phyloP scores from a whole-genome alignment of 2,797 vertebrate species.

The Sebastes oblongus region DNA sequence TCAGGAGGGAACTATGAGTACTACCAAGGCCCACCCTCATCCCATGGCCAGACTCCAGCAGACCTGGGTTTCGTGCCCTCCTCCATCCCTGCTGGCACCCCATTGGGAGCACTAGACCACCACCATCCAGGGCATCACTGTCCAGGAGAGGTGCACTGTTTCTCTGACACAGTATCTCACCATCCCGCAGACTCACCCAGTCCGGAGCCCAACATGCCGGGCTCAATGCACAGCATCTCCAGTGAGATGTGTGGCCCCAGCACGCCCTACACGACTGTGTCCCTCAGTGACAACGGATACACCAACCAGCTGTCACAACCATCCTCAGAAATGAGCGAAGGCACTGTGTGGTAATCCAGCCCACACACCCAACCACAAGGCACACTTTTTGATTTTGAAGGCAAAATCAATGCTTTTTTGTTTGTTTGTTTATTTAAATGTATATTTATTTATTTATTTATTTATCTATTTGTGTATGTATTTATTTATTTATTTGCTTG shows the following conservation, averaged over 20 bases:
- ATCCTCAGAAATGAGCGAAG: conserved; percentile 94
- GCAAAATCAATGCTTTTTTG: conserved; percentile 52
- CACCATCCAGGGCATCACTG: conserved; percentile 88
- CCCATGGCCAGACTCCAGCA: conserved; percentile 94
- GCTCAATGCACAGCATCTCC: conserved; percentile 91
- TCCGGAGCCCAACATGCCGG: conserved; percentile 89
- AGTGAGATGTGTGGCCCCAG: conserved; percentile 93
- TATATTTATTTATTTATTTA: conserved; percentile 19
- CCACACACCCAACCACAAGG: conserved; percentile 1
- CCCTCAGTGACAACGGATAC: conserved; percentile 89
- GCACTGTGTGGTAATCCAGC: conserved; percentile 90
- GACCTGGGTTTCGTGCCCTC: conserved; percentile 93
- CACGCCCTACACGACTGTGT: conserved; percentile 89
- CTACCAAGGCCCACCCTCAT: conserved; percentile 91
- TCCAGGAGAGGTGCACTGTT: conserved; percentile 90
- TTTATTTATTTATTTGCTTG: conserved; percentile 47
- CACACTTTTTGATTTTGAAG: conserved; percentile 44
- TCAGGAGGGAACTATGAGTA: conserved; percentile 94
- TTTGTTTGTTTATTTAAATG: conserved; percentile 21
- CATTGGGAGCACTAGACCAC: conserved; percentile 86
- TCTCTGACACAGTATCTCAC: conserved; percentile 91
- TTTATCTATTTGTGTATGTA: conserved; percentile 41
- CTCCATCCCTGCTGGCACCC: conserved; percentile 87
- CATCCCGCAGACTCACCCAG: conserved; percentile 91
- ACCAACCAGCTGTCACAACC: conserved; percentile 92